Percentiles rank a stretch among this genome's conserved stretches.
phyloP scores from a whole-genome alignment of 2,888 invertebrate genomes.

The Venustoraphidia nigricollis region DNA sequence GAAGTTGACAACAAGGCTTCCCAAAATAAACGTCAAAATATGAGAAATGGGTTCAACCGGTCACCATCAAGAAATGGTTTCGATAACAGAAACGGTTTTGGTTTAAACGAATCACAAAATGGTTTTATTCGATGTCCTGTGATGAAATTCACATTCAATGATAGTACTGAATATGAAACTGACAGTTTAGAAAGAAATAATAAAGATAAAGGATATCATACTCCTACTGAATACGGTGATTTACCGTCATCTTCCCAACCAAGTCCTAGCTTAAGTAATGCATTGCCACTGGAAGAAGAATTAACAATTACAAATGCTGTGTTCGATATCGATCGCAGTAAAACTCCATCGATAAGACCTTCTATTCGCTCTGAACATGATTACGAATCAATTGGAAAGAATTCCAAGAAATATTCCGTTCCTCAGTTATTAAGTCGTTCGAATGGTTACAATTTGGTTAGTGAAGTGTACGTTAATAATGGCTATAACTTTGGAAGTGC shows the following conservation, averaged over 20 bases:
- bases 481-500: slow-evolving; percentile 48
- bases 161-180: slow-evolving; percentile 45
- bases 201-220: slow-evolving; percentile 33
- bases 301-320: slow-evolving; percentile 64
- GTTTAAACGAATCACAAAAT: neutral
- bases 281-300: slow-evolving; percentile 65
- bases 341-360: slow-evolving; percentile 29
- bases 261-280: slow-evolving; percentile 56
- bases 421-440: slow-evolving; percentile 31
- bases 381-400: slow-evolving; percentile 27
- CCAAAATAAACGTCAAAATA: slow-evolving; percentile 11
- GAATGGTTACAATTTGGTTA: slow-evolving; percentile 51
- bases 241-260: slow-evolving; percentile 46
- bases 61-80: neutral
- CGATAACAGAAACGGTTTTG: neutral
- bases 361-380: slow-evolving; percentile 20
- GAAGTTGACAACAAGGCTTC: slow-evolving; percentile 28
- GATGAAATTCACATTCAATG: neutral
- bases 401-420: slow-evolving; percentile 31
- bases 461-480: slow-evolving; percentile 66
- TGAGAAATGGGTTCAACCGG: slow-evolving; percentile 34
- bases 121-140: no score
- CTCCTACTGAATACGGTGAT: slow-evolving; percentile 47
- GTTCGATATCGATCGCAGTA: slow-evolving; percentile 39
- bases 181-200: slow-evolving; percentile 54